These are phyloP conservation scores for Hartigia nigra DNA, from an alignment of 2,888 invertebrate genomes.

Conservation along the genomic window DNA sequence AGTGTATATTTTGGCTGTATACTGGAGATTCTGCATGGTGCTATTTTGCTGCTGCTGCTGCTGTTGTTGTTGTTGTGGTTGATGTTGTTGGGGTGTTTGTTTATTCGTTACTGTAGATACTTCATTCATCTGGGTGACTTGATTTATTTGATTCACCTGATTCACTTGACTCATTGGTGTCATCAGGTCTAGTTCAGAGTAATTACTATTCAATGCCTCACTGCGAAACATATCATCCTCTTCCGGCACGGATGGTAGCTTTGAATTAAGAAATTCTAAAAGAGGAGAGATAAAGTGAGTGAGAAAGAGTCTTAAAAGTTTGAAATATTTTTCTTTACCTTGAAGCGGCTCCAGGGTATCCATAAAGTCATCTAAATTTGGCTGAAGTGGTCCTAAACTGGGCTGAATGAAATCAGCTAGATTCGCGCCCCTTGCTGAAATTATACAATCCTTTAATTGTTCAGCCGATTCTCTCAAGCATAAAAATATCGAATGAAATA, in stretches of 20 bases:
- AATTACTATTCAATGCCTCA: slow-evolving; percentile 48
- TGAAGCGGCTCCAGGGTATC: slow-evolving; percentile 88
- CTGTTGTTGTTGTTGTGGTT: slow-evolving; percentile 42
- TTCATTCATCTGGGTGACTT: slow-evolving; percentile 25
- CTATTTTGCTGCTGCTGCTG: slow-evolving; percentile 45
- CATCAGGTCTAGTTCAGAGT: slow-evolving; percentile 61
- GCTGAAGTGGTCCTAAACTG: slow-evolving; percentile 95
- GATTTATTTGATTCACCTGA: slow-evolving; percentile 20
- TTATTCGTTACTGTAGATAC: slow-evolving; percentile 33
- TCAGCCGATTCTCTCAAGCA: slow-evolving; percentile 6
- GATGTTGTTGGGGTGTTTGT: slow-evolving; percentile 25
- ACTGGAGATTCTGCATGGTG: slow-evolving; percentile 60
- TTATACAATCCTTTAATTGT: slow-evolving; percentile 1
- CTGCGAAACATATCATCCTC: slow-evolving; percentile 66
- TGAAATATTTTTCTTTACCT: slow-evolving; percentile 67
- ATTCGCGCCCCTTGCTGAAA: slow-evolving; percentile 83
- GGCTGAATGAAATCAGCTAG: slow-evolving; percentile 98
- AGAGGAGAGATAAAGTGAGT: slow-evolving; percentile 23
- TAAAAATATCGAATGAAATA: slow-evolving; percentile 30
- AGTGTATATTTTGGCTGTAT: slow-evolving; percentile 61
- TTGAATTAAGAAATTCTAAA: slow-evolving; percentile 70
- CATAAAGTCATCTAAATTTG: slow-evolving; percentile 96
- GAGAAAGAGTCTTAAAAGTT: not conserved
- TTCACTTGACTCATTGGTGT: slow-evolving; percentile 54
- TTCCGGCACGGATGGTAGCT: slow-evolving; percentile 73